Conservation (phyloP, 2,888 invertebrate species). For the Pollenia angustigena region DNA sequence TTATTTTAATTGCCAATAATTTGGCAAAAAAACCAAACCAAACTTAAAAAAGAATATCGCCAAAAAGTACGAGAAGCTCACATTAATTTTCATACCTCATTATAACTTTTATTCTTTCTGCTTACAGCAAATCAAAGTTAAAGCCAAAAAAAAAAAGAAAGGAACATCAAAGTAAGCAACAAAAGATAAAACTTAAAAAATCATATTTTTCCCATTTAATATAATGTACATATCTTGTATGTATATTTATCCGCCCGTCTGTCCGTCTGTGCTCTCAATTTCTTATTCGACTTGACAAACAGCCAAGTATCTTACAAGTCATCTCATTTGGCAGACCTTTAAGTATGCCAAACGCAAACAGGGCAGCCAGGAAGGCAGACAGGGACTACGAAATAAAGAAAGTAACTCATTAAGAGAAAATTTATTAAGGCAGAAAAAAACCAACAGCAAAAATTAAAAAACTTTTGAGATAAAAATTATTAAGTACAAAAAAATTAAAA, state of each 20-base stretch:
- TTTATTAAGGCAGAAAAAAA: conserved; percentile 17
- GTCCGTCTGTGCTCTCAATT: conserved; percentile 23
- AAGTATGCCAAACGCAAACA: conserved; percentile 54
- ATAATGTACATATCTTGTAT: neutral
- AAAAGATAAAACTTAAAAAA: conserved; percentile 2
- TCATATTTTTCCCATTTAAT: neutral
- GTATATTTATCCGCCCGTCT: neutral
- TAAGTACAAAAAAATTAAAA: neutral
- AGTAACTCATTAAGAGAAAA: conserved; percentile 44
- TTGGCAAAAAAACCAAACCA: no score
- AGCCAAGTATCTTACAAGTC: conserved; percentile 37
- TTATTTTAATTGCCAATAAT: no score
- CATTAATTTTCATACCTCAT: conserved; percentile 30
- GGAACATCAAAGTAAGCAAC: neutral
- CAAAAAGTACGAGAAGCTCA: neutral
- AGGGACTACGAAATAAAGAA: neutral
- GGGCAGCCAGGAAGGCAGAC: neutral
- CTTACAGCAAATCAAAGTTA: conserved; percentile 5
- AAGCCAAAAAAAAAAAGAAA: neutral
- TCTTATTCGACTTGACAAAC: conserved; percentile 24
- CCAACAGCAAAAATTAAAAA: neutral
- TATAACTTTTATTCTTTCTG: conserved; percentile 25
- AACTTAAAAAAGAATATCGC: neutral
- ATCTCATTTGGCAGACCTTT: conserved; percentile 51
- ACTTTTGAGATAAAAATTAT: conserved; percentile 42